Base-by-base conservation (phyloP, 1,140 invertebrate genomes). In the Magallana angulata region DNA sequence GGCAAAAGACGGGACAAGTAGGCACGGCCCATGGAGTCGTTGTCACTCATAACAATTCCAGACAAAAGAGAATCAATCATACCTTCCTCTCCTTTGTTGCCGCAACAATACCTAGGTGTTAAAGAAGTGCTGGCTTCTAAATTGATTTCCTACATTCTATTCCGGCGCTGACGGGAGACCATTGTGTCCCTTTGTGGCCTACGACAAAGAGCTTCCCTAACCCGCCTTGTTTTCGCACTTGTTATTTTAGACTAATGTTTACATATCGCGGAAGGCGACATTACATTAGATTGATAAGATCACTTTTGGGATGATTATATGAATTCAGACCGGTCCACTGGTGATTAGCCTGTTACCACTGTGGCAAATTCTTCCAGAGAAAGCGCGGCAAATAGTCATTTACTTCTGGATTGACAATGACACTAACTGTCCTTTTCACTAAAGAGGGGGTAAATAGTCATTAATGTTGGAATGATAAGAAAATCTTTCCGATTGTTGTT, bases 241-340 rank as follows among this genome's bases (percentile, higher is more conserved):
- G 68, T 76, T 76, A 76, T 76, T 76, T 76, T 76, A 76, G 68
- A 30, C 24, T 76, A 76, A 76, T 76, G 68, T 76, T 76, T 76
- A 76, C 68, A 76, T 76, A 76, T 76, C 68, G 68, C 68, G 68
- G 36, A 76, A 76, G 68, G 68, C 68, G 68, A 76, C 68, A 36
- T 76, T 76, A 76, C 68, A 76, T 24, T 48, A 30, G 24, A 12
- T 12, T 30, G 68, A 76, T 76, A 76, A 76, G 68, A 76, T 76
- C 68, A 76, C 68, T 76, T 76, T 76, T 7, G 60, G 68, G 68
- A 36, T 76, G 68, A 76, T 76, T 76, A 76, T 76, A 76, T 76
- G 68, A 76, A 76, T 76, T 76, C 68, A 76, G 68, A 76, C 68
- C 12, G 68, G 68, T 76, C 68, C 36, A 36, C 68, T 30, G 14